phyloP scores from a whole-genome alignment of 2,113 vertebrate genomes.

The Pavo muticus region DNA sequence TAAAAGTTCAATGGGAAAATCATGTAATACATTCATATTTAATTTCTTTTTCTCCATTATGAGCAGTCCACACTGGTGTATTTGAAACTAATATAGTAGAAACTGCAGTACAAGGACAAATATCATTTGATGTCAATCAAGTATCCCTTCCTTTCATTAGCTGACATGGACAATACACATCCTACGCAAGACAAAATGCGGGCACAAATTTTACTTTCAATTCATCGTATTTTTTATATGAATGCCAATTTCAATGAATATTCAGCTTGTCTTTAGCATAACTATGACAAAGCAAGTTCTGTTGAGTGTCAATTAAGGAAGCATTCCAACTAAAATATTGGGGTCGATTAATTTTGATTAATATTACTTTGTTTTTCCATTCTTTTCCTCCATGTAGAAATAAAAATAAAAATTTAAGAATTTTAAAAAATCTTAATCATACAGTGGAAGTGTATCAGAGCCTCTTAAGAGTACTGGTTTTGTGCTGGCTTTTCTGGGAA shows the following conservation, averaged over 20 bases:
- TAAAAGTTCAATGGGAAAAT: constrained; percentile 66
- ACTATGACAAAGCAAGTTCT: background rate
- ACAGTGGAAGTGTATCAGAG: background rate
- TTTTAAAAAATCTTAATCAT: background rate
- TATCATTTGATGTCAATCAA: constrained; percentile 16
- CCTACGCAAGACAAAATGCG: background rate
- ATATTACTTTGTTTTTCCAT: background rate
- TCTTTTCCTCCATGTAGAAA: background rate
- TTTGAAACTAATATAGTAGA: constrained; percentile 56
- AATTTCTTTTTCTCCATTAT: constrained; percentile 64
- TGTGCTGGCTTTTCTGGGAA: background rate
- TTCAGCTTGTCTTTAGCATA: background rate
- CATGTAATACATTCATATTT: constrained; percentile 66
- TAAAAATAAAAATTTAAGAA: background rate
- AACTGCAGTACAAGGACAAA: constrained; percentile 49
- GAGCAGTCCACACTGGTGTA: constrained; percentile 26
- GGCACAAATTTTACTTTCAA: background rate
- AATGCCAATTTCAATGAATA: background rate
- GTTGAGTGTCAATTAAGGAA: background rate
- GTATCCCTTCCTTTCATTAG: background rate
- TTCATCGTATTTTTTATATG: background rate
- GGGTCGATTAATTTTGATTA: background rate
- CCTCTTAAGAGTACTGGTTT: background rate
- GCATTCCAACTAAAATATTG: background rate
- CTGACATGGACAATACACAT: background rate